phyloP scores from a whole-genome alignment of 2,888 invertebrate species.

The Elysia crispata region DNA sequence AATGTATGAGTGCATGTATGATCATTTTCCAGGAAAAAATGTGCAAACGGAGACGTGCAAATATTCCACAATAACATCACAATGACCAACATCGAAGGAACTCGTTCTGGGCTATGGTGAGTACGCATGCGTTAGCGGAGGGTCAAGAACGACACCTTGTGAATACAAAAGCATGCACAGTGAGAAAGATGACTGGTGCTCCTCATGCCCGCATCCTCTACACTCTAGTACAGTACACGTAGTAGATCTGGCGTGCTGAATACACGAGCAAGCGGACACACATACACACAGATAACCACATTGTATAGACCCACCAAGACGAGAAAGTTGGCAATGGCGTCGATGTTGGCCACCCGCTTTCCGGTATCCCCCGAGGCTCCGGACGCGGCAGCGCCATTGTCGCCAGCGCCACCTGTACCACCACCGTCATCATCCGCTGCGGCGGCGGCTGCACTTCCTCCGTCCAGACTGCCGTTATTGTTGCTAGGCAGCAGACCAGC shows the following conservation, averaged over 20 bases:
- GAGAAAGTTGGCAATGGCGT: constrained; percentile 48
- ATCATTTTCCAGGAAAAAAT: too few species aligned
- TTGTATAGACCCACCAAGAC: constrained; percentile 38
- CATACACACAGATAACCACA: neutral
- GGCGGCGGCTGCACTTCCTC: neutral
- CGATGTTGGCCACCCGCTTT: constrained; percentile 14
- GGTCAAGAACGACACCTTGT: too few species aligned
- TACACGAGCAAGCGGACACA: neutral
- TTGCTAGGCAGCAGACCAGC: neutral
- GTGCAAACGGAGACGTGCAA: too few species aligned
- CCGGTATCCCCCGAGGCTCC: neutral
- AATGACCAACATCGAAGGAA: too few species aligned
- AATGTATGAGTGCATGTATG: too few species aligned
- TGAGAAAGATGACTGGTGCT: neutral
- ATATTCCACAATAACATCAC: too few species aligned
- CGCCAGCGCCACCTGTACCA: neutral
- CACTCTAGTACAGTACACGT: neutral
- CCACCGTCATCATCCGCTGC: neutral
- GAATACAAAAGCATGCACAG: too few species aligned
- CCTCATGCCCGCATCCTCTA: too few species aligned
- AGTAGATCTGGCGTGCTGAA: neutral
- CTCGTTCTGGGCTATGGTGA: too few species aligned
- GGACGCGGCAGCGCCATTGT: neutral
- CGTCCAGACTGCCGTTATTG: constrained; percentile 24
- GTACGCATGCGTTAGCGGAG: too few species aligned